Evolutionary conservation across 2,797 vertebrate genomes (phyloP).

Genomic region (Fundulus diaphanus): DNA sequence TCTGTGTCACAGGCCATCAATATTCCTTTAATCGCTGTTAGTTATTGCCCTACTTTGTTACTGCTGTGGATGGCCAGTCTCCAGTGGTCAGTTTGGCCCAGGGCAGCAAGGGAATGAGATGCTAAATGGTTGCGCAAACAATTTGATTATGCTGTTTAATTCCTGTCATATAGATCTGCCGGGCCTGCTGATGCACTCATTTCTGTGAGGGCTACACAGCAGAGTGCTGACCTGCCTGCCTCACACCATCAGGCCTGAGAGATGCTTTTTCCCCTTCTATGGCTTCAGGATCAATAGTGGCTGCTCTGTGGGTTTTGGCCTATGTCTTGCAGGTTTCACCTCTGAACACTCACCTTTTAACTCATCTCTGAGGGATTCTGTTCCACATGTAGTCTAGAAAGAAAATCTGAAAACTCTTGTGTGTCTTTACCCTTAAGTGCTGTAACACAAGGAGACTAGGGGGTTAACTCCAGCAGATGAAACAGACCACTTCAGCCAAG

Average conservation of each 20-base stretch:
- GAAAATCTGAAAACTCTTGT: slow-evolving; percentile 14
- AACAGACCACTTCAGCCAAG: slow-evolving; percentile 71
- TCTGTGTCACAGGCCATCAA: slow-evolving; percentile 87
- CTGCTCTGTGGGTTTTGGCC: slow-evolving; percentile 47
- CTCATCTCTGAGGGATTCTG: slow-evolving; percentile 25
- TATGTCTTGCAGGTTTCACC: slow-evolving; percentile 49
- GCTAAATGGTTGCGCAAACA: slow-evolving; percentile 83
- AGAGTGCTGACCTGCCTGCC: slow-evolving; percentile 72
- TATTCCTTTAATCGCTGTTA: slow-evolving; percentile 88
- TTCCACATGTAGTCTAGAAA: slow-evolving; percentile 23
- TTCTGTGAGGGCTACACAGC: slow-evolving; percentile 59
- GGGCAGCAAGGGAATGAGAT: slow-evolving; percentile 78
- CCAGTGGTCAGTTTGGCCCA: slow-evolving; percentile 80
- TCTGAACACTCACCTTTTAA: slow-evolving; percentile 36
- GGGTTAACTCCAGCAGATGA: slow-evolving; percentile 66
- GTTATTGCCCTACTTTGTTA: slow-evolving; percentile 86
- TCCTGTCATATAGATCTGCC: slow-evolving; percentile 81
- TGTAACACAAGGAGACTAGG: slow-evolving; percentile 54
- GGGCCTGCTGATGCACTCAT: slow-evolving; percentile 72
- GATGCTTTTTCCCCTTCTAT: slow-evolving; percentile 49
- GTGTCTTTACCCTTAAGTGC: slow-evolving; percentile 32
- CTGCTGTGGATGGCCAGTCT: slow-evolving; percentile 80
- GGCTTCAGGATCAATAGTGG: slow-evolving; percentile 60
- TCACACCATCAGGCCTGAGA: slow-evolving; percentile 56
- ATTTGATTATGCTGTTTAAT: slow-evolving; percentile 85